phyloP scores from a whole-genome alignment of 2,888 invertebrate species.

The Cybosia mesomella region DNA sequence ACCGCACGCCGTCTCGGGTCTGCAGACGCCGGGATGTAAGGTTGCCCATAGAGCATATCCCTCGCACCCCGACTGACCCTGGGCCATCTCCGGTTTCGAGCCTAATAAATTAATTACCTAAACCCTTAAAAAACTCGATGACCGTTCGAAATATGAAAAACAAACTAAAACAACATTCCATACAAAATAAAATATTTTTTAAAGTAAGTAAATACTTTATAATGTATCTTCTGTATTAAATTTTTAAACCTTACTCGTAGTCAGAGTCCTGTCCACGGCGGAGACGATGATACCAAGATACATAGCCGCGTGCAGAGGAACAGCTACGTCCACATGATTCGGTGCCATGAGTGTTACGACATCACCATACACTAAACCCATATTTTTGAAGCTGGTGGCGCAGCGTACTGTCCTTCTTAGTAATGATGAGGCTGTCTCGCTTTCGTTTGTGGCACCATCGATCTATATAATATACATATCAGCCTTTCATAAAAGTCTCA shows the following conservation, averaged over 20 bases:
- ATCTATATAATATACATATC: conserved; percentile 51
- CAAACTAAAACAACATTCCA: too few species aligned
- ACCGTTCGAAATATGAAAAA: too few species aligned
- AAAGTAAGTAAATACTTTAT: too few species aligned
- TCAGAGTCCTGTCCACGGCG: conserved; percentile 67
- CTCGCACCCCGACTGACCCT: too few species aligned
- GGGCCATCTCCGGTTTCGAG: too few species aligned
- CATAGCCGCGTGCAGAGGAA: conserved; percentile 80
- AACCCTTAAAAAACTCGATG: too few species aligned
- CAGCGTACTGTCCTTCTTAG: conserved; percentile 72
- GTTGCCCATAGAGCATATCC: too few species aligned
- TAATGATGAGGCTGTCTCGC: conserved; percentile 72
- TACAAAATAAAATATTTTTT: too few species aligned
- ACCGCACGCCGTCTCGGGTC: too few species aligned
- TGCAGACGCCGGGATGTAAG: too few species aligned
- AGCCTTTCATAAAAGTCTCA: background rate
- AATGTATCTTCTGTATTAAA: too few species aligned
- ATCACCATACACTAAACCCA: conserved; percentile 74
- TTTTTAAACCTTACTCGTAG: conserved; percentile 55
- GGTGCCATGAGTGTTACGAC: conserved; percentile 80
- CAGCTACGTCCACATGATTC: conserved; percentile 76
- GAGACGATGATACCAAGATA: conserved; percentile 75
- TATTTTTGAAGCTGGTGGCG: conserved; percentile 71
- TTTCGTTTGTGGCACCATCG: conserved; percentile 74
- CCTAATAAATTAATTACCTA: too few species aligned